Evolutionary conservation across 2,113 vertebrate genomes (phyloP), one percentile per base, ranked within the genome.

Genomic region (Columba janthina): DNA sequence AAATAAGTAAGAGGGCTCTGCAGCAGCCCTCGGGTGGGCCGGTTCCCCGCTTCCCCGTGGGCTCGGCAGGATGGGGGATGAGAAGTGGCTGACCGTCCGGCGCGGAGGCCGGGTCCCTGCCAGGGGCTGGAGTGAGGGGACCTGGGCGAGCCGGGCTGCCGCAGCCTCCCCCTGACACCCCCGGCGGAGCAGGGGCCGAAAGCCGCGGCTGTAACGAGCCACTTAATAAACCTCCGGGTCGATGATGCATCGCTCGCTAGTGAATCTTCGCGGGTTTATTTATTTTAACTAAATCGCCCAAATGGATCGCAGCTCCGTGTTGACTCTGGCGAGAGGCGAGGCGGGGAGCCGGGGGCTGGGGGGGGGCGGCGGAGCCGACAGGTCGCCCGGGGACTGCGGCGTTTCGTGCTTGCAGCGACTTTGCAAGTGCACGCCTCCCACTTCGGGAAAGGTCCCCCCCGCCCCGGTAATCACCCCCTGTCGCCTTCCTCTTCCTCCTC

Each of bases 281-380:
- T 89, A 88, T 89, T 84, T 87, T 78, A 94, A 95, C 86, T 90
- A 90, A 86, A 90, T 75, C 81, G 67, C 44, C 94, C 94, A 82
- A 75, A 79, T 71, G 91, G 71, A 92, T 90, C 69, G 86, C 80
- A 11, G 91, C 85, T 90, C 82, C 66, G 48, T 92, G 94, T 76
- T 96, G 94, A 81, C 78, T 85, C 66, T 85, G 71, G 81, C 53
- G 74, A 65, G 78, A 77, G 75, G 65, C 64, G 88, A 91, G 65
- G 90, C 42, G 83, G 80, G 72, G 12, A 32, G 64, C 40, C 17
- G 66, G 51, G n/a, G 31, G 19, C 11, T 6, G 12, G 15, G 19
- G 66, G 66, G 11, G 40, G 46, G 6, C 5, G 44, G 61, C 17
- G 61, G 91, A 51, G 75, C 76, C 62, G 66, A 67, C 71, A 56